Evolutionary conservation across 2,113 vertebrate genomes (phyloP).

Genomic region (Periophthalmodon schlosseri): DNA sequence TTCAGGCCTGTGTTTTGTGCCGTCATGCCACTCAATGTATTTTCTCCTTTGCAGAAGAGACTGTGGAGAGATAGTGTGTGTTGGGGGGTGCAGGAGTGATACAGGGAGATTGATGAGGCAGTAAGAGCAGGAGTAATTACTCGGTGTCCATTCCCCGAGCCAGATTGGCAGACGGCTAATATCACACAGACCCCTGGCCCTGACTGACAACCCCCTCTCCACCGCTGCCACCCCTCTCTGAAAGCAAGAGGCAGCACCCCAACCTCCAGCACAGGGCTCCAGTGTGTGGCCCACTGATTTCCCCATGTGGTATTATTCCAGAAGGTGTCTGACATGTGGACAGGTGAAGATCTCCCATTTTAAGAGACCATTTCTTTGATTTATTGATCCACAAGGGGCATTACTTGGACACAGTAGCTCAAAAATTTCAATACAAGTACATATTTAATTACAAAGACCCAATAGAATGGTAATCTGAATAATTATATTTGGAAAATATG

Average conservation of each 20-base stretch:
- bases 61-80: constrained; percentile 65
- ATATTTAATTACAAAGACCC: not conserved
- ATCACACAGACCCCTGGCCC: constrained; percentile 82
- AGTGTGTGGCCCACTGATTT: constrained; percentile 71
- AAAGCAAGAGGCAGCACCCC: constrained; percentile 65
- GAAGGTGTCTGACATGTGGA: constrained; percentile 58
- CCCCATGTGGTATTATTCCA: constrained; percentile 72
- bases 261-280: constrained; percentile 64
- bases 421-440: not conserved
- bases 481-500: not conserved
- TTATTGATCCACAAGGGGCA: not conserved
- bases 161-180: constrained; percentile 86
- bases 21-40: constrained; percentile 71
- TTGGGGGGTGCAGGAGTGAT: constrained; percentile 56
- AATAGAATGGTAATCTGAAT: not conserved
- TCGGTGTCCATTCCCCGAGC: constrained; percentile 81
- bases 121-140: constrained; percentile 85
- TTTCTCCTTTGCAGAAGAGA: constrained; percentile 63
- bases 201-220: constrained; percentile 67
- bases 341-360: constrained; percentile 20
- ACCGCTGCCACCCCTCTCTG: constrained; percentile 39
- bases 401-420: not conserved
- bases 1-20: constrained; percentile 52
- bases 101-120: constrained; percentile 85
- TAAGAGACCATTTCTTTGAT: not conserved